A percentile compares a stretch with the other conserved stretches of the same genome.
Conservation (phyloP, 2,113 vertebrate genomes). For the Perognathus longimembris region DNA sequence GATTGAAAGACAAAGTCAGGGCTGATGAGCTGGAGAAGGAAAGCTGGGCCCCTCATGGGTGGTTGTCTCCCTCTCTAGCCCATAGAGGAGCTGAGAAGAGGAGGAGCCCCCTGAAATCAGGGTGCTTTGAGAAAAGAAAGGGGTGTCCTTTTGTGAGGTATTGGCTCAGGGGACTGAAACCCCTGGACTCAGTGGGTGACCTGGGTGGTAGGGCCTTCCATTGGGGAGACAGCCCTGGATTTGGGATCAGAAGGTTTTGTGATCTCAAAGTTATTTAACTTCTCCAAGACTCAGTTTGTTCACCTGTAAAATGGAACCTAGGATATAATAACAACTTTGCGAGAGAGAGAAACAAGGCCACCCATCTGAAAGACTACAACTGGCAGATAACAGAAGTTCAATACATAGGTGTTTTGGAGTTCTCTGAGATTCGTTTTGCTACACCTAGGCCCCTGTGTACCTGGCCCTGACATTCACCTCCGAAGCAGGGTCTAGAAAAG, state of each 20-base stretch:
- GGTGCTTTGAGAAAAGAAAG: not conserved
- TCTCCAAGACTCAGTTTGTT: slow-evolving; percentile 25
- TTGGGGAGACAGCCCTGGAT: not conserved
- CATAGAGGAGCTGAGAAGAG: rapidly evolving
- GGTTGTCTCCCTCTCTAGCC: not conserved
- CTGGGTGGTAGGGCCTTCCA: not conserved
- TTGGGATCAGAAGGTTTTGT: not conserved
- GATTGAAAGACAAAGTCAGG: not conserved
- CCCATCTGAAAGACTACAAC: not conserved
- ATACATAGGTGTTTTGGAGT: not conserved
- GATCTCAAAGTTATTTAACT: not conserved
- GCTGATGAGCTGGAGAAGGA: not conserved
- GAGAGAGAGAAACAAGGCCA: not conserved
- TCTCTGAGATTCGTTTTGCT: not conserved
- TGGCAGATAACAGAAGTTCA: not conserved
- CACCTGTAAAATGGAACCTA: not conserved
- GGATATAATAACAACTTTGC: not conserved
- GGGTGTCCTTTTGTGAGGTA: not conserved
- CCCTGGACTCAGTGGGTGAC: not conserved
- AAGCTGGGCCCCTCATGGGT: not conserved
- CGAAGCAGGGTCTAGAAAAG: not conserved
- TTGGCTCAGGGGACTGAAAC: not conserved
- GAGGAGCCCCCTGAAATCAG: not conserved
- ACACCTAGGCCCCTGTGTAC: not conserved
- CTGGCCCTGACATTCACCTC: not conserved